Evolutionary conservation across 2,888 invertebrate genomes (phyloP), one percentile per base, ranked within the genome.

Genomic region (Cheilosia urbana): DNA sequence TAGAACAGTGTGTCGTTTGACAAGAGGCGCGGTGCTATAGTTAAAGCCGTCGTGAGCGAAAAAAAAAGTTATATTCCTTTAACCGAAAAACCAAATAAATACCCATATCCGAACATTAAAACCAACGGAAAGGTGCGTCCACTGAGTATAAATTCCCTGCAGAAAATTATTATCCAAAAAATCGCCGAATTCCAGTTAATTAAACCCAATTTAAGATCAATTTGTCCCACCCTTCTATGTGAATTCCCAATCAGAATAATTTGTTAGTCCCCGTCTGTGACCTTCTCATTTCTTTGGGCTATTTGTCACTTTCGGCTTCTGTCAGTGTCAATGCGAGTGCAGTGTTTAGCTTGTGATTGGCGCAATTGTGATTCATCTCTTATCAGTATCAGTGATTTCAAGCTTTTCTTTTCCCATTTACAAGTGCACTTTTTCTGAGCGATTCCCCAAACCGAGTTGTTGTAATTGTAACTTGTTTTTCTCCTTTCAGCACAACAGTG

Each of bases 1-100:
- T 42, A 60, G 75, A 69, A 80, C 49, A 75, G 58, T 60, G 62
- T 66, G 57, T 47, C 71, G 75, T 76, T 71, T 76, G 84, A 66
- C 49, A 45, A 76, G 69, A 84, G 84, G 79, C 71, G 75, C 80
- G 82, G 78, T 69, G 69, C 55, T 68, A 49, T 19, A 51, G 69
- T 47, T 68, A 42, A 47, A 51, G 55, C 57, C 49, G 83, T 68
- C 62, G 66, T 68, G 30, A 53, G 4, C 60, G 17, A 51, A 27
- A 4, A 76, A 17, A 42, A 47, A 60, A 27, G 1, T 24, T 42
- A 24, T 17, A 17, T 3, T 42, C 27, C 27, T 27, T 27, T 21
- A 49, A 63, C 42, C 30, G 30, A 13, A 77, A 62, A 72, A 42
- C 0, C 0, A 37, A 68, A 27, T 40, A 1, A 34, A 4, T 53